Evolutionary conservation across 92 coral and sea anemone species (phyloP).

Genomic region (Paragorgia papillata): DNA sequence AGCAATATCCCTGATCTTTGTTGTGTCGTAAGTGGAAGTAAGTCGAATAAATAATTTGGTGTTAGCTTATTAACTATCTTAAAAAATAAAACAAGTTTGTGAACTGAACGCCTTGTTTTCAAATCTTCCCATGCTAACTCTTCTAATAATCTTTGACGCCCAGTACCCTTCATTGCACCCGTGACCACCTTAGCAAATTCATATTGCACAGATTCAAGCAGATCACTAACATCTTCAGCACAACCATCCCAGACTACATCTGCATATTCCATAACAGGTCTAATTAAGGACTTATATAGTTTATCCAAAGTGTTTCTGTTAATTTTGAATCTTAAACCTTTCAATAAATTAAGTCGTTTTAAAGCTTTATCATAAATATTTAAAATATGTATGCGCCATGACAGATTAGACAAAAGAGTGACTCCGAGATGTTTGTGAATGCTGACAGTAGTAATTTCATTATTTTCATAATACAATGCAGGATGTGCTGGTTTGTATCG

Average conservation of each 20-base stretch:
- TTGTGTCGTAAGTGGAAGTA: too few relatives aligned
- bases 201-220: constrained; percentile 51
- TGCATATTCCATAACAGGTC: constrained; percentile 44
- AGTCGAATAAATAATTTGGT: too few relatives aligned
- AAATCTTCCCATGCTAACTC: too few relatives aligned
- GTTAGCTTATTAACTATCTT: too few relatives aligned
- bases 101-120: too few relatives aligned
- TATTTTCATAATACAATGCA: background rate
- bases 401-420: constrained; percentile 14
- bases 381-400: constrained; percentile 29
- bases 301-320: constrained; percentile 4
- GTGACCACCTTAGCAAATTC: constrained; percentile 55
- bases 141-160: too few relatives aligned
- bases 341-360: constrained; percentile 2
- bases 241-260: constrained; percentile 37
- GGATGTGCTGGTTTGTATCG: constrained; percentile 3
- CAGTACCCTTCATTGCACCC: constrained; percentile 62
- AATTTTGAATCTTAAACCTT: constrained; percentile 14
- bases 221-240: constrained; percentile 38
- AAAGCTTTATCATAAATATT: background rate
- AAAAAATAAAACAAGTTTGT: too few relatives aligned
- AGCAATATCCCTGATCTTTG: too few relatives aligned
- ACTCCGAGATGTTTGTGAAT: constrained; percentile 39
- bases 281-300: constrained; percentile 24
- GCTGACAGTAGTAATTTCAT: background rate